A percentile compares a stretch with the other conserved stretches of the same genome.
These are phyloP conservation scores for Lycocerus yunnanus DNA, from an alignment of 2,888 invertebrate genomes.

Conservation along the genomic window DNA sequence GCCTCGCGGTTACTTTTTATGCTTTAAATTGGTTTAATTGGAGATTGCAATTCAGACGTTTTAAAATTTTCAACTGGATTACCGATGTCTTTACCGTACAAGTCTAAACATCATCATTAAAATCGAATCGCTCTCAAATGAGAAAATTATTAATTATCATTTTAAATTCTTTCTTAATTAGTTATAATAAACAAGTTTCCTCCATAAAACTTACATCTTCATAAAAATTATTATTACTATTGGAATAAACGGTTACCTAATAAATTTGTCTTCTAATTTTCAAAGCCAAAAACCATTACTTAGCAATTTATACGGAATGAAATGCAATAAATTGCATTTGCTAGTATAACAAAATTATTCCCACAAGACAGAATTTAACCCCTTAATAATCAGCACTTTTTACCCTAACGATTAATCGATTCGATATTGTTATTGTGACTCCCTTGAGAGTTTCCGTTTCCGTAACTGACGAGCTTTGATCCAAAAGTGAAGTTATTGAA, in stretches of 20 bases:
- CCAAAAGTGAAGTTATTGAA: background rate
- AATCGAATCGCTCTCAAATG: background rate
- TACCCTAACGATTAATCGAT: background rate
- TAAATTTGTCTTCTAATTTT: background rate
- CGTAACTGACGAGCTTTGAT: background rate
- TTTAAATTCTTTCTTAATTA: background rate
- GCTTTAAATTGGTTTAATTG: constrained; percentile 31
- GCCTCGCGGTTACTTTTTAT: constrained; percentile 23
- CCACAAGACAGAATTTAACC: background rate
- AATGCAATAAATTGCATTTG: background rate
- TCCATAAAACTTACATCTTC: background rate
- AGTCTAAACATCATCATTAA: background rate
- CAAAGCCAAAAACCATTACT: background rate
- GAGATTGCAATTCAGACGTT: constrained; percentile 17
- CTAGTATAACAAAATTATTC: background rate
- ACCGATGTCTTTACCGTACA: background rate
- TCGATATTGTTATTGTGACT: background rate
- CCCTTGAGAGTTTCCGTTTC: background rate
- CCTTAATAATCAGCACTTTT: background rate
- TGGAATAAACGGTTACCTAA: background rate
- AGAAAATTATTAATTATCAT: background rate
- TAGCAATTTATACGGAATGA: background rate
- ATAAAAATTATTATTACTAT: too few relatives aligned
- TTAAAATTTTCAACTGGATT: constrained; percentile 11
- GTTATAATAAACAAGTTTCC: background rate